Evolutionary conservation across 2,888 invertebrate genomes (phyloP).

Genomic region (Icerya purchasi): DNA sequence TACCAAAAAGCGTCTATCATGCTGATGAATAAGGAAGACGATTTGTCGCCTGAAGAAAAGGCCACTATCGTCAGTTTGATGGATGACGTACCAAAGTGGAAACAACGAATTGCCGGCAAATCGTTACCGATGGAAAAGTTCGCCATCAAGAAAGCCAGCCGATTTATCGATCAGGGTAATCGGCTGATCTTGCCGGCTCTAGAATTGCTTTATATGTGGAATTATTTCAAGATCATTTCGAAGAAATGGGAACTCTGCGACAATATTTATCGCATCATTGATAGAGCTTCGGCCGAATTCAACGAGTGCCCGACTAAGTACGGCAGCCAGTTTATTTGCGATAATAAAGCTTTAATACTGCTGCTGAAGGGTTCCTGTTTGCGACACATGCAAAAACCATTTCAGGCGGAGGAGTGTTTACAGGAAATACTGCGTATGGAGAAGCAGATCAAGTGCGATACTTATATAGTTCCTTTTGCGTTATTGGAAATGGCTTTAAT

Average conservation of each 20-base stretch:
- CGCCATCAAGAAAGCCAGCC: conserved; percentile 60
- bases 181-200: conserved; percentile 56
- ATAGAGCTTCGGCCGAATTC: conserved; percentile 27
- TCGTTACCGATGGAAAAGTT: conserved; percentile 95
- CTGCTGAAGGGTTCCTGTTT: conserved; percentile 67
- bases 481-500: conserved; percentile 66
- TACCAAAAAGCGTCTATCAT: conserved; percentile 73
- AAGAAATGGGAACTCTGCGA: conserved; percentile 41
- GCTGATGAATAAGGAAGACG: conserved; percentile 39
- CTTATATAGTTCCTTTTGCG: conserved; percentile 65
- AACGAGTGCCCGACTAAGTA: conserved; percentile 20
- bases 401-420: conserved; percentile 55
- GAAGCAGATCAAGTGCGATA: conserved; percentile 55
- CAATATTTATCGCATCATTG: conserved; percentile 38
- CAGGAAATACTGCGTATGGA: conserved; percentile 40
- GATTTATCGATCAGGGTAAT: conserved; percentile 52
- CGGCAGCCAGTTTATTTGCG: conserved; percentile 33
- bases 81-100: conserved; percentile 56
- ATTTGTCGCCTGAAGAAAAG: conserved; percentile 30
- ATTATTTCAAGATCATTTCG: conserved; percentile 62
- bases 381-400: conserved; percentile 49
- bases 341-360: conserved; percentile 51
- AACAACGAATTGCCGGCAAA: conserved; percentile 84
- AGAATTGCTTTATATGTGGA: conserved; percentile 83
- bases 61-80: conserved; percentile 40